Conservation (phyloP, 2,113 vertebrate species). For the Actenoides lindsayi region DNA sequence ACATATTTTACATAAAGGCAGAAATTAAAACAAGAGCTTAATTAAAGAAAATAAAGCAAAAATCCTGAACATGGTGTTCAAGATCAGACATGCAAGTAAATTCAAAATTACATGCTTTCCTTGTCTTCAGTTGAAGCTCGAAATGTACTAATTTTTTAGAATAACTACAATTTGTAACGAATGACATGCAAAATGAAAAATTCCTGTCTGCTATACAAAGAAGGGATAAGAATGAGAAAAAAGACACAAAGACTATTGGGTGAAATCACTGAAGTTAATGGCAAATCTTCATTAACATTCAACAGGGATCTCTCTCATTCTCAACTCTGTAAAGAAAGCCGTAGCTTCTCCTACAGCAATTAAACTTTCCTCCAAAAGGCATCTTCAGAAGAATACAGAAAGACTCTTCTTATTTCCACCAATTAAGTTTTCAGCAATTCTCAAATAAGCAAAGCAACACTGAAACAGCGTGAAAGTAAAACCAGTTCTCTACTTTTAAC, state of each 20-base stretch:
- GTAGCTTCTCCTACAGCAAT: background rate
- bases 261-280: background rate
- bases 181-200: background rate
- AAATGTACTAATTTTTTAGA: background rate
- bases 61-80: background rate
- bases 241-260: background rate
- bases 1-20: conserved; percentile 3
- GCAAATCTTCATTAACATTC: background rate
- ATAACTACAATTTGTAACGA: background rate
- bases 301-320: background rate
- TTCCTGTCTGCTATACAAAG: background rate
- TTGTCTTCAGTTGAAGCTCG: background rate
- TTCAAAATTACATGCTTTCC: background rate
- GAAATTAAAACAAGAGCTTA: background rate
- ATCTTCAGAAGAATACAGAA: background rate
- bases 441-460: background rate
- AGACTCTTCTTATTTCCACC: background rate
- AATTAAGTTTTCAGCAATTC: background rate
- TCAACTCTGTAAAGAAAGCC: background rate
- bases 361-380: background rate
- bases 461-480: background rate
- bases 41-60: conserved; percentile 19
- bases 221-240: background rate
- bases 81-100: background rate
- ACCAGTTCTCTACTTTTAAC: background rate